Conservation (phyloP, 92 coral and sea anemone genomes). For the Desmophyllum pertusum region DNA sequence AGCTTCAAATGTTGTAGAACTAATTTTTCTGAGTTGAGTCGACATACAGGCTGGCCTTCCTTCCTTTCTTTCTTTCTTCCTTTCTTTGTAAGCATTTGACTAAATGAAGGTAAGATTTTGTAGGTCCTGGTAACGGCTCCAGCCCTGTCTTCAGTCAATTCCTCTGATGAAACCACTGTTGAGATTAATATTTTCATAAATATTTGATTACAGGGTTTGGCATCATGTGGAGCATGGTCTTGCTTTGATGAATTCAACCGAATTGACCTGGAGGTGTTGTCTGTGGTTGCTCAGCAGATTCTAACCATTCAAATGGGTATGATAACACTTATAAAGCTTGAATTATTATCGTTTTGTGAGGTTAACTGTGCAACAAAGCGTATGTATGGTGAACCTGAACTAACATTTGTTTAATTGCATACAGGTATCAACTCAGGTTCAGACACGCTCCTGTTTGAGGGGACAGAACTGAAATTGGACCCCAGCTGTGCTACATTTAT, state of each 20-base stretch:
- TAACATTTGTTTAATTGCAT: background rate
- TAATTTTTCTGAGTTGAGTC: too few species aligned
- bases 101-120: too few species aligned
- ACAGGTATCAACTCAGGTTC: conserved; percentile 94
- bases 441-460: conserved; percentile 95
- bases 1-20: background rate
- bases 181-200: too few species aligned
- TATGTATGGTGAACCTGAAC: background rate
- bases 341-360: background rate
- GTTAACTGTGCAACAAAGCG: background rate
- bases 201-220: conserved; percentile 75
- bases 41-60: too few species aligned
- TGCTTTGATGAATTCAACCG: conserved; percentile 99
- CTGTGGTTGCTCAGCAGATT: conserved; percentile 97
- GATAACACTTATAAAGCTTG: background rate
- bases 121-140: too few species aligned
- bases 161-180: background rate
- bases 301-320: conserved; percentile 97
- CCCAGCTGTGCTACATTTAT: conserved; percentile 92
- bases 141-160: too few species aligned
- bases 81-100: too few species aligned
- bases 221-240: conserved; percentile 98
- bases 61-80: too few species aligned
- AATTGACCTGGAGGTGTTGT: conserved; percentile 92
- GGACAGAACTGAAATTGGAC: conserved; percentile 94